A percentile compares a stretch with the other conserved stretches of the same genome.
phyloP scores from a whole-genome alignment of 1,140 invertebrate species.

The Drosophila lacteicornis region DNA sequence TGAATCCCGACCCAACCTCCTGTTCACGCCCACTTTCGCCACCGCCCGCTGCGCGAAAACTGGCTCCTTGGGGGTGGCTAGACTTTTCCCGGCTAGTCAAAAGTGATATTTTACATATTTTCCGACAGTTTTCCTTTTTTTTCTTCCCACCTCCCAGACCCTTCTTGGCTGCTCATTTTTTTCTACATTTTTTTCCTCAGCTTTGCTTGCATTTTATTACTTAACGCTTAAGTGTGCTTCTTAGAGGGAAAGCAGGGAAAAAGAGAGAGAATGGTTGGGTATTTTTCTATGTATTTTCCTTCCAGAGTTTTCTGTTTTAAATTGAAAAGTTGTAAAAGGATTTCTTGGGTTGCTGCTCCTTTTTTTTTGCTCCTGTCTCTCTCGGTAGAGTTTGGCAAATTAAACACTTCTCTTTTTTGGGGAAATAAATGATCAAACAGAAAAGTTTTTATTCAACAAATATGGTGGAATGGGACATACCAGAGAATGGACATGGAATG shows the following conservation, averaged over 20 bases:
- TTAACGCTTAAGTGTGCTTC: constrained; percentile 78
- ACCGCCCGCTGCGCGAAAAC: constrained; percentile 50
- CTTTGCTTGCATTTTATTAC: constrained; percentile 81
- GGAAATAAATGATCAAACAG: constrained; percentile 70
- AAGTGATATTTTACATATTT: constrained; percentile 83
- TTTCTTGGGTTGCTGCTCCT: constrained; percentile 38
- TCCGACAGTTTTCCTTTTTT: constrained; percentile 31
- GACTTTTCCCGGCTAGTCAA: constrained; percentile 60
- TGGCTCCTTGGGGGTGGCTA: constrained; percentile 64
- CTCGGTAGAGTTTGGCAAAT: constrained; percentile 32
- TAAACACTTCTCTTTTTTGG: constrained; percentile 47
- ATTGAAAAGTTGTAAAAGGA: constrained; percentile 78
- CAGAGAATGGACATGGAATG: constrained; percentile 18
- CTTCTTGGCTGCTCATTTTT: constrained; percentile 50
- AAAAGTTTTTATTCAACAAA: constrained; percentile 70
- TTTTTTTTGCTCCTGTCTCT: not conserved
- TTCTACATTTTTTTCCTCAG: constrained; percentile 63
- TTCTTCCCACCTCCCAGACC: constrained; percentile 28
- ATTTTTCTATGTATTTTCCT: constrained; percentile 33
- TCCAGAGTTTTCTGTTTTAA: constrained; percentile 56
- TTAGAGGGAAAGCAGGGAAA: constrained; percentile 16
- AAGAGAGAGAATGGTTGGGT: constrained; percentile 3
- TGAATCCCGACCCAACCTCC: constrained; percentile 34
- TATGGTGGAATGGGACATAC: constrained; percentile 10
- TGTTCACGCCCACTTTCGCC: constrained; percentile 7